phyloP scores from a whole-genome alignment of 2,888 invertebrate genomes.

The Parelbella ahira region DNA sequence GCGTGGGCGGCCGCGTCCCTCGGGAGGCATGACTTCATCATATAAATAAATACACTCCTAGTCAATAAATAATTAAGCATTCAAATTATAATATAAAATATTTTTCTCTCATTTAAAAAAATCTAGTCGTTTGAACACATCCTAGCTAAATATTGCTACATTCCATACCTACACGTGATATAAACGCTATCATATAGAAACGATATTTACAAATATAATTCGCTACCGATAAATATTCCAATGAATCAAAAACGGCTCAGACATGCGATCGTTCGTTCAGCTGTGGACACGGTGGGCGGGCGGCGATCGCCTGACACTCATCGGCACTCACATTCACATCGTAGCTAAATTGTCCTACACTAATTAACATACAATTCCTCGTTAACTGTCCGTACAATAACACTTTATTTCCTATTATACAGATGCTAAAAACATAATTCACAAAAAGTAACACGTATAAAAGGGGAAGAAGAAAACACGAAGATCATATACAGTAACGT shows the following conservation, averaged over 20 bases:
- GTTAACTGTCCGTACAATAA: too few relatives aligned
- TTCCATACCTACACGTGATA: slow-evolving; percentile 57
- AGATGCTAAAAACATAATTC: too few relatives aligned
- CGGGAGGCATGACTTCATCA: too few relatives aligned
- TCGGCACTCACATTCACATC: too few relatives aligned
- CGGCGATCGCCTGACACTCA: slow-evolving; percentile 23
- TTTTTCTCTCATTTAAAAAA: slow-evolving; percentile 13
- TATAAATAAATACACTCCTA: slow-evolving; percentile 65
- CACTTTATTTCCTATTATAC: too few relatives aligned
- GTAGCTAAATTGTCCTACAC: too few relatives aligned
- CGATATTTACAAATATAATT: slow-evolving; percentile 62
- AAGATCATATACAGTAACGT: too few relatives aligned
- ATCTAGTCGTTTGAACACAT: slow-evolving; percentile 72
- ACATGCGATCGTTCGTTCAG: slow-evolving; percentile 37
- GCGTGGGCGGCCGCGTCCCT: too few relatives aligned
- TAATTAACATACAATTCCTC: slow-evolving; percentile 21
- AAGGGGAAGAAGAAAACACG: too few relatives aligned
- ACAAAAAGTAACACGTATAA: too few relatives aligned
- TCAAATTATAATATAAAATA: slow-evolving; percentile 43
- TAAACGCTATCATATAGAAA: slow-evolving; percentile 58
- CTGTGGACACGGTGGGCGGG: slow-evolving; percentile 30
- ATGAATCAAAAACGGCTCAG: slow-evolving; percentile 41
- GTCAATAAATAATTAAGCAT: slow-evolving; percentile 65
- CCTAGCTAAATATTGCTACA: slow-evolving; percentile 76
- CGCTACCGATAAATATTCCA: slow-evolving; percentile 51